Evolutionary conservation across 2,113 vertebrate genomes (phyloP), one percentile per base, ranked within the genome.

Genomic region (Notarius quadriscutis): DNA sequence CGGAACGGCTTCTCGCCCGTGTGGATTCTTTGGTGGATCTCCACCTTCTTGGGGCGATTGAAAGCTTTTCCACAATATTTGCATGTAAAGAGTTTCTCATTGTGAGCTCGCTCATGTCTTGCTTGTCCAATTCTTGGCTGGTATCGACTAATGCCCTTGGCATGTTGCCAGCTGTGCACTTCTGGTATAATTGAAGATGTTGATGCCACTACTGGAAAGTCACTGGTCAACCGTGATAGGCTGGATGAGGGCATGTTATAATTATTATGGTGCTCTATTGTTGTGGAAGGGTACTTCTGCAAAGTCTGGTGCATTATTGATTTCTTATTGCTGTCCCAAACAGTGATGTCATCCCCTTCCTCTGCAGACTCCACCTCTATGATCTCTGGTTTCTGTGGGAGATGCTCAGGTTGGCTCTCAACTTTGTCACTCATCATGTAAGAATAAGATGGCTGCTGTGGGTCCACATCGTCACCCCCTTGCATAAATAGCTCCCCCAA

Each of bases 11-110:
- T 95, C 92, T 95, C 95, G 0, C 95, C 94, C 0, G 95, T 95
- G 91, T 95, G 95, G 57, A 95, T 90, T 0, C 94, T 91, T n/a
- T 95, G 94, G 88, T 95, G 95, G 78, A 95, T 95, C 81, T 95
- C 94, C 85, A 95, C 92, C 84, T 95, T 95, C 87, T 95, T 95
- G 20, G 95, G 94, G 22, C 94, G 92, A 84, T 95, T 94, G 53
- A 95, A 95, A 30, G 92, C 93, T 84, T 95, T 95, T 30, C 95
- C 94, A 10, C 95, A 95, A 84, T 92, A 94, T 41, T 90, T 93
- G 89, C 95, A 95, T 25, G 92, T 92, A 72, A 95, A 95, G 30
- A 93, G 93, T 63, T 94, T 93, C 12, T 95, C 93, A n/a, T 91
- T 92, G 48, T 88, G n/a, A 50, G 86, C 75, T 2, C 88, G 74